A percentile compares a stretch with the other conserved stretches of the same genome.
Evolutionary conservation across 2,113 vertebrate species (phyloP).

Genomic region (Laticauda colubrina): DNA sequence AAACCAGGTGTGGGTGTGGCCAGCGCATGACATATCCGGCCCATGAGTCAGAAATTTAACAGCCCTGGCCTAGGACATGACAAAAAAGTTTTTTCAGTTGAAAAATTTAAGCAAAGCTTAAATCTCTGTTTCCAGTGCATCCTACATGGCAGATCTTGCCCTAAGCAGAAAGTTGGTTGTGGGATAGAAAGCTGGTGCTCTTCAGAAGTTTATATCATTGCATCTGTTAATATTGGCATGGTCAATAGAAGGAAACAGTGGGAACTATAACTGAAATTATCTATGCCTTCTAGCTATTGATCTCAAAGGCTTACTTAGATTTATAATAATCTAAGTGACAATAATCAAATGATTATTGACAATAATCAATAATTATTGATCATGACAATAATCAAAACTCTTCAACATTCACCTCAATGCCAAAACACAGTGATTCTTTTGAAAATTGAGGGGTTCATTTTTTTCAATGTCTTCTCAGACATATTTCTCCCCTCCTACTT

Average conservation of each 20-base stretch:
- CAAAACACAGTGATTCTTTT: not conserved
- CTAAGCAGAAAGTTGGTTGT: not conserved
- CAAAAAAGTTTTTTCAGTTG: not conserved
- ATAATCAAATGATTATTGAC: too few relatives aligned
- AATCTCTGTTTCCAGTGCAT: not conserved
- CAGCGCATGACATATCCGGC: too few relatives aligned
- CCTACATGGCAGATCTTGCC: not conserved
- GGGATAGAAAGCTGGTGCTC: not conserved
- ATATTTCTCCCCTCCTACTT: rapidly evolving
- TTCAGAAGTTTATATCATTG: not conserved
- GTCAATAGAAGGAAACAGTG: not conserved
- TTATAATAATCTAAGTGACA: not conserved
- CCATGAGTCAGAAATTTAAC: too few relatives aligned
- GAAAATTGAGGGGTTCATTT: not conserved
- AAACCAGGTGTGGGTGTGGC: too few relatives aligned
- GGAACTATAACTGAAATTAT: not conserved
- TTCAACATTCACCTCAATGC: not conserved
- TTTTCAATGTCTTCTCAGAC: not conserved
- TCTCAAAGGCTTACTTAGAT: not conserved
- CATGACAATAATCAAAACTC: not conserved
- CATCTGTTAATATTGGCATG: not conserved
- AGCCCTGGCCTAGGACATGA: not conserved
- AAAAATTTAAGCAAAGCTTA: not conserved
- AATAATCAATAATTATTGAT: too few relatives aligned
- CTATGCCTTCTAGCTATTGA: not conserved